These are phyloP conservation scores for Drosophila lacertosa DNA, from an alignment of 1,140 invertebrate genomes.

Conservation along the genomic window DNA sequence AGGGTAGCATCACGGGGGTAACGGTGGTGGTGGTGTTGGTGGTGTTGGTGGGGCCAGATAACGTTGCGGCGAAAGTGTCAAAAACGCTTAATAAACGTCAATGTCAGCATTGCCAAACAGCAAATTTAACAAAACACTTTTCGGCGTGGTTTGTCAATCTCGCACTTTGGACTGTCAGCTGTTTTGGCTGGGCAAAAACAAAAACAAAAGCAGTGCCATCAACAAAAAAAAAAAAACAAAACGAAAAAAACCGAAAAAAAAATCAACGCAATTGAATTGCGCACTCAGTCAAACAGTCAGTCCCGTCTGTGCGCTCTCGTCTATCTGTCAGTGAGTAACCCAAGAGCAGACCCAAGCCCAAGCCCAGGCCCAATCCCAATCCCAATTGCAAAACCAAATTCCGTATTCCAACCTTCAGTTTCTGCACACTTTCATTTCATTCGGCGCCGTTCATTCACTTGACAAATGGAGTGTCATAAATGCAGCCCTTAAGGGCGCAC, in stretches of 20 bases:
- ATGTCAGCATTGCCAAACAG: slow-evolving; percentile 78
- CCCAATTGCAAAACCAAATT: slow-evolving; percentile 41
- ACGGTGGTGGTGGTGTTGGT: no score
- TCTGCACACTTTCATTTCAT: slow-evolving; percentile 69
- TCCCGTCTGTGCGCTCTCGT: neutral
- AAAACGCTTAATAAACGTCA: slow-evolving; percentile 83
- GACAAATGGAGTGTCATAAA: slow-evolving; percentile 83
- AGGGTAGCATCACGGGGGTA: slow-evolving; percentile 6
- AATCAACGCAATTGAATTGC: slow-evolving; percentile 81
- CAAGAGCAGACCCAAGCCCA: slow-evolving; percentile 40
- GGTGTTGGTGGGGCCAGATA: slow-evolving; percentile 37
- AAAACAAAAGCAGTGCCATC: neutral
- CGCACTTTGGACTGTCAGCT: slow-evolving; percentile 16
- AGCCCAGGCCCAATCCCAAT: slow-evolving; percentile 45
- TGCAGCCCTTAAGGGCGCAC: slow-evolving; percentile 77
- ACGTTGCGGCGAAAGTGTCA: slow-evolving; percentile 73
- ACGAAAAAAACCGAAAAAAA: slow-evolving; percentile 7
- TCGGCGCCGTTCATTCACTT: slow-evolving; percentile 73
- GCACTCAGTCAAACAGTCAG: slow-evolving; percentile 53
- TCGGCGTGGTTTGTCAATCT: slow-evolving; percentile 38
- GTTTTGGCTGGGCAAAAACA: slow-evolving; percentile 51
- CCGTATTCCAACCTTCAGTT: slow-evolving; percentile 51
- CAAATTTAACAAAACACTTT: slow-evolving; percentile 77
- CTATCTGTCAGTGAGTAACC: slow-evolving; percentile 31
- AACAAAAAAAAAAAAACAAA: neutral